Evolutionary conservation across 2,797 vertebrate genomes (phyloP).

Genomic region (Falco biarmicus): DNA sequence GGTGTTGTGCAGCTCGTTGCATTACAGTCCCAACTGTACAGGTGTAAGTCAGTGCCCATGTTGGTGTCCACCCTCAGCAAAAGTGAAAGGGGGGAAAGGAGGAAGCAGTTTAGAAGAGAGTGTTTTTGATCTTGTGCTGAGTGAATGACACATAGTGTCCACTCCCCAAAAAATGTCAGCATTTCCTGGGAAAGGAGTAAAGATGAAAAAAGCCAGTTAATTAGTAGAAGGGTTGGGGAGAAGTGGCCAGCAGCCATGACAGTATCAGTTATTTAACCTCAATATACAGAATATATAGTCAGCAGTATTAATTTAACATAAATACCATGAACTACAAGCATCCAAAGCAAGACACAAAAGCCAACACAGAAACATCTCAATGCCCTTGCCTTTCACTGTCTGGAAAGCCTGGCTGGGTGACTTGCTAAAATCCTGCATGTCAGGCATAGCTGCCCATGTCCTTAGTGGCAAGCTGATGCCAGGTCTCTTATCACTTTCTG

Average conservation of each 20-base stretch:
- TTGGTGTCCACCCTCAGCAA: not conserved
- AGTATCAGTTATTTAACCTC: not conserved
- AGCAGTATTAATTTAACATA: not conserved
- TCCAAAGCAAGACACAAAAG: not conserved
- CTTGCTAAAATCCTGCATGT: not conserved
- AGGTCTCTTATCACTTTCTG: not conserved
- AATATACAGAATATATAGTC: not conserved
- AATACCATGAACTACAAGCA: fast-evolving
- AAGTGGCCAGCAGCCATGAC: not conserved
- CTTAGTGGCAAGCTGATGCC: not conserved
- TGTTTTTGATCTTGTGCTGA: not conserved
- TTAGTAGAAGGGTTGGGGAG: not conserved
- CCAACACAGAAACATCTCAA: not conserved
- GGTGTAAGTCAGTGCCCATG: not conserved
- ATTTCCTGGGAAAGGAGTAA: not conserved
- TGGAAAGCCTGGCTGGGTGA: not conserved
- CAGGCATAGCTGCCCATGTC: not conserved
- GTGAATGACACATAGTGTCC: not conserved
- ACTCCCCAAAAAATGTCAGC: not conserved
- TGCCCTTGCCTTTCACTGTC: not conserved
- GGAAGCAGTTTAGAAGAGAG: not conserved
- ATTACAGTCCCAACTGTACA: not conserved
- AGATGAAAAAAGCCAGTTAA: not conserved
- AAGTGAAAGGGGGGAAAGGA: not conserved
- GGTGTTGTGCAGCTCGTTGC: not conserved